phyloP scores from a whole-genome alignment of 1,140 invertebrate species.

The Bicyclus anynana region DNA sequence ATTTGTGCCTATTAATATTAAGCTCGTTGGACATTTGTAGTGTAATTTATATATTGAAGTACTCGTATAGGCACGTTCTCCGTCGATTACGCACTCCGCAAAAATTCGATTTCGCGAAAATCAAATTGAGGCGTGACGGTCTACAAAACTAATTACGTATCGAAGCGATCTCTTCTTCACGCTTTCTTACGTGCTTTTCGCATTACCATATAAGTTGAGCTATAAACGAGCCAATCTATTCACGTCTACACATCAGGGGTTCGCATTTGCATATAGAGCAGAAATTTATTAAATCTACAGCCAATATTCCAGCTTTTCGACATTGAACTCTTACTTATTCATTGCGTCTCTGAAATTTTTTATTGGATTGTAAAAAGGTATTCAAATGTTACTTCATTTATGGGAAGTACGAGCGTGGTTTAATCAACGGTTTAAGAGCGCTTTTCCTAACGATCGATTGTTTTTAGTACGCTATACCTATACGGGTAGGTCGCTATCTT shows the following conservation, averaged over 20 bases:
- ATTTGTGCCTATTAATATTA: background rate
- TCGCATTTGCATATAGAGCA: constrained; percentile 76
- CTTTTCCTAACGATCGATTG: constrained; percentile 15
- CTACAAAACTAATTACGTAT: constrained; percentile 75
- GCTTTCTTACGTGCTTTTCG: constrained; percentile 75
- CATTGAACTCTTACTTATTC: constrained; percentile 71
- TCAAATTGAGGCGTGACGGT: constrained; percentile 53
- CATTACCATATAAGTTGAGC: constrained; percentile 76
- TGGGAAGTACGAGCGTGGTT: constrained; percentile 25
- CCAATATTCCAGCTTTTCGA: constrained; percentile 72
- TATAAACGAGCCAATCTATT: constrained; percentile 77
- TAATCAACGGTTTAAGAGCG: constrained; percentile 25
- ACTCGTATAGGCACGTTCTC: background rate
- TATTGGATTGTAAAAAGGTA: constrained; percentile 51
- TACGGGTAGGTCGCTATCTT: background rate
- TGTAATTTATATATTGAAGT: background rate
- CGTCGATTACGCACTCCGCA: background rate
- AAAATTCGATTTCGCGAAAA: constrained; percentile 44
- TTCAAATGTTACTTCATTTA: constrained; percentile 31
- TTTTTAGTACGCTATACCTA: constrained; percentile 13
- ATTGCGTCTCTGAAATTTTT: constrained; percentile 59
- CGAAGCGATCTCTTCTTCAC: constrained; percentile 69
- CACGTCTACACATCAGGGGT: constrained; percentile 76
- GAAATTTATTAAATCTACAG: constrained; percentile 77
- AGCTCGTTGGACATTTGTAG: background rate